Evolutionary conservation across 2,113 vertebrate species (phyloP).

Genomic region (Heterocephalus glaber): DNA sequence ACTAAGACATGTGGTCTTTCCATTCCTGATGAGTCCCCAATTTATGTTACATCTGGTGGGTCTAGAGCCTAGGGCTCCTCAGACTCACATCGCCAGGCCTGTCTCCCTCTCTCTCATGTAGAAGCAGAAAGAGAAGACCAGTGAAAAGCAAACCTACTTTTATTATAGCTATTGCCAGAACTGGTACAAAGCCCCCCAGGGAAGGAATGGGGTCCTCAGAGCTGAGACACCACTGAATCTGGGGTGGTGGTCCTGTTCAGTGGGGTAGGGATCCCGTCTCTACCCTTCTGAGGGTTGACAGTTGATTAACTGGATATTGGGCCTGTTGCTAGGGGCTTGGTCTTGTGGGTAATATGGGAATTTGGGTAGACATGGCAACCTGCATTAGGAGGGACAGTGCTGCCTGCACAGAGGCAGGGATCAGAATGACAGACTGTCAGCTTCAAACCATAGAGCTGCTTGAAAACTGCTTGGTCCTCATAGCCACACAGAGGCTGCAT

Average conservation of each 20-base stretch:
- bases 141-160: background rate
- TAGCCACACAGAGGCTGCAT: background rate
- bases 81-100: background rate
- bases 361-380: background rate
- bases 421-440: background rate
- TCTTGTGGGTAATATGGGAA: background rate
- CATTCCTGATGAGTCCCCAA: background rate
- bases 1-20: background rate
- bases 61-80: background rate
- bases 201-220: background rate
- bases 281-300: background rate
- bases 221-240: background rate
- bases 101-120: background rate
- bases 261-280: background rate
- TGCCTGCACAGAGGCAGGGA: background rate
- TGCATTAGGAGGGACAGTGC: background rate
- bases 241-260: too few species aligned
- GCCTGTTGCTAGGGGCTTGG: background rate
- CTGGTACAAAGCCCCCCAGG: background rate
- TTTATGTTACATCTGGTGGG: background rate
- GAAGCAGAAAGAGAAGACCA: background rate
- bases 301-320: background rate
- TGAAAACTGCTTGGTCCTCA: background rate
- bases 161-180: background rate
- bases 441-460: background rate